Base-by-base conservation (phyloP, 2,888 invertebrate genomes). In the Caradrina clavipalpis region DNA sequence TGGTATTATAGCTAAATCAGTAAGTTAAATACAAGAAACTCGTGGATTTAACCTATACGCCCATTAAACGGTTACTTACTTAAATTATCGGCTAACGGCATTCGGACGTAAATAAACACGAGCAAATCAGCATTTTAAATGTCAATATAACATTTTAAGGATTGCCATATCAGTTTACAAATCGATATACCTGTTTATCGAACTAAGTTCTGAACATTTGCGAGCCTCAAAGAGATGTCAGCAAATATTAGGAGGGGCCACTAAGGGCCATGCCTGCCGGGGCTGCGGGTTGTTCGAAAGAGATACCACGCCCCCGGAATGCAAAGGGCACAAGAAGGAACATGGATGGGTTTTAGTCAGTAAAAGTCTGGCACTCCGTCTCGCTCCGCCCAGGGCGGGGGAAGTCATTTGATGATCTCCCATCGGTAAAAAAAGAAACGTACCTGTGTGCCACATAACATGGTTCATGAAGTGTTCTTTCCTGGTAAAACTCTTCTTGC, bases 381-480 rank as follows among this genome's bases (percentile, higher is more conserved):
- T n/a, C n/a, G n/a, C n/a, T n/a, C n/a, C n/a, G n/a, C n/a, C n/a
- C n/a, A n/a, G n/a, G n/a, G n/a, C n/a, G n/a, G n/a, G n/a, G n/a
- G n/a, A n/a, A n/a, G n/a, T n/a, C n/a, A n/a, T n/a, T n/a, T n/a
- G n/a, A n/a, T n/a, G n/a, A n/a, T n/a, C n/a, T n/a, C n/a, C n/a
- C n/a, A n/a, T n/a, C n/a, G n/a, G n/a, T n/a, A n/a, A n/a, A n/a
- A n/a, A n/a, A n/a, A n/a, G n/a, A 0, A 35, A 80, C 88, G 17
- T 89, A 96, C 97, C 97, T 85, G 97, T 97, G 85, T 98, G 98
- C 97, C 97, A 97, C 97, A 97, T 97, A 74, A 98, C 97, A 87
- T 98, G 97, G 91, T 97, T 97, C 97, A 97, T 97, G 86, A 97
- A 97, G 88, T 98, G 98, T 85, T 98, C 97, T 87, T 98, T 97